Percentiles rank a stretch among this genome's conserved stretches.
phyloP scores from a whole-genome alignment of 2,113 vertebrate species.

The Anthoscopus minutus region DNA sequence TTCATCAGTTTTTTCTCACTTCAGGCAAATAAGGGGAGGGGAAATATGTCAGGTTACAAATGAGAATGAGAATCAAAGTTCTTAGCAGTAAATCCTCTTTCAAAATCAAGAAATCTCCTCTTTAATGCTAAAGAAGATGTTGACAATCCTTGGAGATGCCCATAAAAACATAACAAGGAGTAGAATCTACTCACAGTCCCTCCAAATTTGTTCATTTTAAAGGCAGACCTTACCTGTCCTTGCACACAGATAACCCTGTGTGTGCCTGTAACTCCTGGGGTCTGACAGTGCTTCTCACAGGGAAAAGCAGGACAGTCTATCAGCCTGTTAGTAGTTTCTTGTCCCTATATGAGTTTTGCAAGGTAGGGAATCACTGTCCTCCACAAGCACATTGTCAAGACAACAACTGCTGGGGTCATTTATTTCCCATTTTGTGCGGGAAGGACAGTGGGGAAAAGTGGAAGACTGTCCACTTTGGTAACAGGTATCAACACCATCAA shows the following conservation, averaged over 20 bases:
- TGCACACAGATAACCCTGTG: not conserved
- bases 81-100: not conserved
- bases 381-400: not conserved
- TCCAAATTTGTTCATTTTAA: slow-evolving; percentile 27
- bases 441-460: not conserved
- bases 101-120: not conserved
- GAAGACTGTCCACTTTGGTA: not conserved
- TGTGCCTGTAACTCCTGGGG: not conserved
- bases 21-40: not conserved
- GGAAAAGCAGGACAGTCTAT: not conserved
- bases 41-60: not conserved
- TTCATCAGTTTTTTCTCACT: not conserved
- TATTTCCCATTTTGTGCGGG: not conserved
- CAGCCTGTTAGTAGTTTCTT: not conserved
- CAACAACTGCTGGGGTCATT: not conserved
- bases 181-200: not conserved
- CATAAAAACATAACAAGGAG: not conserved
- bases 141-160: not conserved
- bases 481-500: not conserved
- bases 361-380: not conserved
- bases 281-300: slow-evolving; percentile 18
- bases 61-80: not conserved
- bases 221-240: not conserved
- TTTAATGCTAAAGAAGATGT: not conserved
- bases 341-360: not conserved